Evolutionary conservation across 1,140 invertebrate genomes (phyloP).

Genomic region (Andricus grossulariae): DNA sequence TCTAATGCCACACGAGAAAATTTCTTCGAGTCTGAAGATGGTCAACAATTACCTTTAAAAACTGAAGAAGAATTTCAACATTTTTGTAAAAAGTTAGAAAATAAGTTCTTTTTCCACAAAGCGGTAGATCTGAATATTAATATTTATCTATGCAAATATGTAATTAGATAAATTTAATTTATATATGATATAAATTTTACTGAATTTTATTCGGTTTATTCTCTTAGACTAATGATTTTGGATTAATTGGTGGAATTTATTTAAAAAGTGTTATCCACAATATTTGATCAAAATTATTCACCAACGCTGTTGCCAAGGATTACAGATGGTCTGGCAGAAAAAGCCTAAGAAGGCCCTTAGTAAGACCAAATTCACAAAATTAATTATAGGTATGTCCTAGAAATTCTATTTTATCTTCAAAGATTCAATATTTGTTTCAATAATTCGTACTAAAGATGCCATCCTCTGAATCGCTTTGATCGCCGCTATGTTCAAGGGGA

Average conservation of each 20-base stretch:
- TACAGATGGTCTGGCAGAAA: background rate
- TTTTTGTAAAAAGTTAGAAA: background rate
- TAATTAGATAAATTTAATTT: background rate
- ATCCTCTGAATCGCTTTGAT: no score
- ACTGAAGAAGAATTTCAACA: background rate
- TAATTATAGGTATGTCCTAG: background rate
- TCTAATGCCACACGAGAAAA: background rate
- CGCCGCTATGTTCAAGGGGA: no score
- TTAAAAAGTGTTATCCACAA: background rate
- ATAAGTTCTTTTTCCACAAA: background rate
- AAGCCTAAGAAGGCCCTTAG: background rate
- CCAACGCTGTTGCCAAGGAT: background rate
- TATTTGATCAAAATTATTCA: background rate
- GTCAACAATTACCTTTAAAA: background rate
- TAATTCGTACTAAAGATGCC: no score
- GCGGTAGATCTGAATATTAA: background rate
- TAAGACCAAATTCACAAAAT: background rate
- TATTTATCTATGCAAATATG: background rate
- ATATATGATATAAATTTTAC: background rate
- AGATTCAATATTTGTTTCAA: no score
- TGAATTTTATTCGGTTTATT: background rate
- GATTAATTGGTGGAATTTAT: conserved; percentile 5
- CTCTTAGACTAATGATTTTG: background rate
- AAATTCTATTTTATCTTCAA: no score
- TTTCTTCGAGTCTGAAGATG: background rate